Conservation (phyloP, 2,113 vertebrate species). For the Holacanthus passer region DNA sequence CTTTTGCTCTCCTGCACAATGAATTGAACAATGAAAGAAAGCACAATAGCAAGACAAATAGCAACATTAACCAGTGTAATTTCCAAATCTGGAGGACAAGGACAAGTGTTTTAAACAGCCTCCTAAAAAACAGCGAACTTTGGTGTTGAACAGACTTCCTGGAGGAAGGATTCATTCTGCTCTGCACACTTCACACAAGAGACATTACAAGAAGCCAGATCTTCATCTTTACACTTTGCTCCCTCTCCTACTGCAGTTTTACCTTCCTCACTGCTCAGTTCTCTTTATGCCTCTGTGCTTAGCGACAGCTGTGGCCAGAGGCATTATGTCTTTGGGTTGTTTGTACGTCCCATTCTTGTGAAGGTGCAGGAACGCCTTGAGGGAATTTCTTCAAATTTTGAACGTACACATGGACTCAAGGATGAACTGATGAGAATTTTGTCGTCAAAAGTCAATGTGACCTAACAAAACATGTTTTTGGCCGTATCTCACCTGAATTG, state of each 20-base stretch:
- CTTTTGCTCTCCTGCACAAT: conserved; percentile 18
- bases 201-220: background rate
- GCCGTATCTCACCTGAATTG: too few species aligned
- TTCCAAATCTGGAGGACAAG: conserved; percentile 13
- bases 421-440: too few species aligned
- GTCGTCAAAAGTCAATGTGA: too few species aligned
- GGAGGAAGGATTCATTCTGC: conserved; percentile 2
- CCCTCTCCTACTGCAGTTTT: background rate
- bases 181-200: conserved; percentile 8
- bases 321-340: too few species aligned
- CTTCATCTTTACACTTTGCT: background rate
- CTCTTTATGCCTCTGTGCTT: background rate
- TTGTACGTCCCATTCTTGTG: too few species aligned
- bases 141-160: background rate
- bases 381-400: too few species aligned
- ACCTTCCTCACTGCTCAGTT: background rate
- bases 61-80: conserved; percentile 14
- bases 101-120: conserved; percentile 10
- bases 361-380: too few species aligned
- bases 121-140: background rate
- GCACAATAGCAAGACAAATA: conserved; percentile 14
- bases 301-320: too few species aligned
- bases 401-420: too few species aligned
- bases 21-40: conserved; percentile 21
- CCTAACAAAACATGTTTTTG: too few species aligned